phyloP scores from a whole-genome alignment of 2,113 vertebrate genomes.

The Brachyhypopomus gauderio region DNA sequence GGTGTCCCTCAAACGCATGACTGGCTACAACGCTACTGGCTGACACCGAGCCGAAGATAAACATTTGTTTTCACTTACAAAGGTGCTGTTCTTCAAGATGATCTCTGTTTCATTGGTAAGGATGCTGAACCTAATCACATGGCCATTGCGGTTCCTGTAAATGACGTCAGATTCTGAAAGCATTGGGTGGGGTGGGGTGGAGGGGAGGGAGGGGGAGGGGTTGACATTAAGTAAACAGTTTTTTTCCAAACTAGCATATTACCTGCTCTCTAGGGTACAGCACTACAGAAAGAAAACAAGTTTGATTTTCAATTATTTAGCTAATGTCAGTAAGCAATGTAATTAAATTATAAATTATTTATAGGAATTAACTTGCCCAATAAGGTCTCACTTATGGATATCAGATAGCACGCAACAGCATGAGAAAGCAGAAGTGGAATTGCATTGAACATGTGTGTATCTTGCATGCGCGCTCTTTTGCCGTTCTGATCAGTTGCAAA shows the following conservation, averaged over 20 bases:
- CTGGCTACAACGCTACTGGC: background rate
- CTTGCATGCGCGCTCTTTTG: background rate
- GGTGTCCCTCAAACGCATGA: background rate
- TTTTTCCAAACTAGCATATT: background rate
- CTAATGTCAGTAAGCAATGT: too few relatives aligned
- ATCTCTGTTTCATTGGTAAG: slow-evolving; percentile 86
- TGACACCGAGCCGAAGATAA: background rate
- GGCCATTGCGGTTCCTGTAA: slow-evolving; percentile 90
- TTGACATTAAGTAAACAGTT: background rate
- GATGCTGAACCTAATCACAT: slow-evolving; percentile 93
- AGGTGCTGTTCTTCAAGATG: slow-evolving; percentile 89
- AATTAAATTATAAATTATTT: too few relatives aligned
- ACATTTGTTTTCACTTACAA: slow-evolving; percentile 82
- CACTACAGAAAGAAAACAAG: background rate
- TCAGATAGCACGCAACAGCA: background rate
- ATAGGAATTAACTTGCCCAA: too few relatives aligned
- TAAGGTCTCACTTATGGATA: background rate
- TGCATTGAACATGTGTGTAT: background rate
- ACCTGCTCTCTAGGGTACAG: background rate
- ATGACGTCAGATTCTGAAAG: slow-evolving; percentile 89
- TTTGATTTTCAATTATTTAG: background rate
- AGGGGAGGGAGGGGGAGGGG: background rate
- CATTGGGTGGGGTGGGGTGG: too few relatives aligned
- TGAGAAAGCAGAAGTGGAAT: background rate
- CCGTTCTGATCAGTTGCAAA: background rate